Evolutionary conservation across 2,113 vertebrate species (phyloP), one percentile per base, ranked within the genome.

Genomic region (Cephalopterus ornatus): DNA sequence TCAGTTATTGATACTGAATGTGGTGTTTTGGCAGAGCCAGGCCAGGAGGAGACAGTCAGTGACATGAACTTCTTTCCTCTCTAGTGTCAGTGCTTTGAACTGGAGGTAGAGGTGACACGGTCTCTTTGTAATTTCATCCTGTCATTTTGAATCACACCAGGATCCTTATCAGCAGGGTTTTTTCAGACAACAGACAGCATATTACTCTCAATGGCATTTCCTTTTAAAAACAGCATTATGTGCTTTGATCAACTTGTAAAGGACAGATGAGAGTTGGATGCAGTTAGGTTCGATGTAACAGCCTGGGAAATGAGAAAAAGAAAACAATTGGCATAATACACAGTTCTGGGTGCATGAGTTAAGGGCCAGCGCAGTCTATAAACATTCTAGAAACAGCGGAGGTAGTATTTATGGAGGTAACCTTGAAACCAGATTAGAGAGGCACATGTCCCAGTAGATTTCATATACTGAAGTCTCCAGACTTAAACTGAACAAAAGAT

Each of bases 221-320:
- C 85, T 94, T 93, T 91, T 79, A 52, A 82, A 95, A 97, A 72
- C 74, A 90, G 74, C 37, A 14, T 83, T 95, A 68, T 92, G 63
- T 37, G 67, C 92, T 96, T 94, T 97, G 91, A 91, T 95, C 63
- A 66, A 26, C 0, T 0, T 35, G 61, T 50, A 39, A 73, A 84
- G 77, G 73, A 65, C 39, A 72, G 86, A 68, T 75, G 61, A 93
- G 84, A 89, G 44, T 14, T 55, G 39, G 21, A 33, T 74, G 56
- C 61, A 61, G 76, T 81, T 59, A 67, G 47, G 46, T 75, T 63
- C 2, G 1, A 63, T 55, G 55, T 71, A 56, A 39, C 61, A 44
- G 47, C 24, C 73, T 85, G 65, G 27, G 37, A 71, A 42, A 33
- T 5, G 39, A 89, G 72, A 62, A 92, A 91, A 95, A 47, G 17